A percentile compares a stretch with the other conserved stretches of the same genome.
Evolutionary conservation across 2,797 vertebrate species (phyloP).

Genomic region (Pangasius krempfi): DNA sequence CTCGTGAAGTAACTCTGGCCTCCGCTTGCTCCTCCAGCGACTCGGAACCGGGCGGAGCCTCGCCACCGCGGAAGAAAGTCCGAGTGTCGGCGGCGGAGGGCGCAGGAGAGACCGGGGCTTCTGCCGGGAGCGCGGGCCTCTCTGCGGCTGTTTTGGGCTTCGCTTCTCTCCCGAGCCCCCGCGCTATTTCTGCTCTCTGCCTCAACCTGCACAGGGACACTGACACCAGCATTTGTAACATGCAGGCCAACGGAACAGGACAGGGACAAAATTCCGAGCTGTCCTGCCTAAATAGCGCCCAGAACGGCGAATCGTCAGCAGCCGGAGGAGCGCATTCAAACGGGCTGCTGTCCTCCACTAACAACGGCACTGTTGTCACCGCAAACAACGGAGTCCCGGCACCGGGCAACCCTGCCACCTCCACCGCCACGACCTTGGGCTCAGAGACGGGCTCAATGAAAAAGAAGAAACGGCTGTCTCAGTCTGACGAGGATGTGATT

Average conservation of each 20-base stretch:
- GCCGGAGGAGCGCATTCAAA: conserved; percentile 71
- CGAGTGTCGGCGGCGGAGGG: conserved; percentile 83
- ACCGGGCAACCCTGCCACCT: conserved; percentile 61
- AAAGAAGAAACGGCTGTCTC: conserved; percentile 91
- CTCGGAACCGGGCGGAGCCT: conserved; percentile 80
- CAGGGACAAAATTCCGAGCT: conserved; percentile 76
- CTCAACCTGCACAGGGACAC: conserved; percentile 56
- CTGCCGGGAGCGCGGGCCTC: conserved; percentile 85
- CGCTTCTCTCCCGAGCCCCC: conserved; percentile 67
- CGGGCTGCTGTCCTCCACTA: conserved; percentile 67
- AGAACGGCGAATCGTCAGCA: conserved; percentile 84
- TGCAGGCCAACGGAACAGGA: conserved; percentile 90
- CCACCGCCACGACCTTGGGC: conserved; percentile 66
- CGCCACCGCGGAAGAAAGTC: conserved; percentile 84
- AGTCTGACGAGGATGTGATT: conserved; percentile 94
- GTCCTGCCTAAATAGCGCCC: conserved; percentile 71
- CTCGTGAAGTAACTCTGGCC: conserved; percentile 79
- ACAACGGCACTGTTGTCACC: conserved; percentile 75
- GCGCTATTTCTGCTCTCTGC: conserved; percentile 63
- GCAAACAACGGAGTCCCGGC: conserved; percentile 77
- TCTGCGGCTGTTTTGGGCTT: conserved; percentile 65
- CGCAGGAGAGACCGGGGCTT: conserved; percentile 84
- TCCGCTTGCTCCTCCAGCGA: conserved; percentile 82
- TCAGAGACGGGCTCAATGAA: conserved; percentile 76
- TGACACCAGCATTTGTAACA: conserved; percentile 66